Base-by-base conservation (phyloP, 2,113 vertebrate genomes). In the Plotosus lineatus region DNA sequence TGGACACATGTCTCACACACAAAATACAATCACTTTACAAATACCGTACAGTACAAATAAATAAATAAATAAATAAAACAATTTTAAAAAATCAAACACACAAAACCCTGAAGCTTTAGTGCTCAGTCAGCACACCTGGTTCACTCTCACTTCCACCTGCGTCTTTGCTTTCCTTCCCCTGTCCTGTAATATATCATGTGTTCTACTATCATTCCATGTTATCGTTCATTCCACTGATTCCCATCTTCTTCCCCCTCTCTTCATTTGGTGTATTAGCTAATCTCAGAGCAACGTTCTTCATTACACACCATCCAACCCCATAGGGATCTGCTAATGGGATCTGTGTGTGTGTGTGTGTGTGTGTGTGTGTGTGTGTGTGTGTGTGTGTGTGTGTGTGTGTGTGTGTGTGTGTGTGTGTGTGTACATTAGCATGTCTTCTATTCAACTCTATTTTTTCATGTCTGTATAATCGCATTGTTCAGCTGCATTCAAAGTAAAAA, bases 21-120 rank as follows among this genome's bases (percentile, higher is more conserved):
- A 85, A 75, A 84, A 81, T 51, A 78, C 50, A 83, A 84, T 83
- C 83, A 82, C 76, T 86, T 86, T 78, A 79, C n/a, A n/a, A n/a
- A n/a, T n/a, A n/a, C n/a, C n/a, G n/a, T n/a, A n/a, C n/a, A n/a
- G n/a, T n/a, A n/a, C n/a, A n/a, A n/a, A n/a, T n/a, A n/a, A n/a
- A n/a, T n/a, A n/a, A n/a, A n/a, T n/a, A n/a, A n/a, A n/a, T n/a
- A n/a, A n/a, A n/a, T n/a, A n/a, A n/a, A n/a, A n/a, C n/a, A n/a
- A n/a, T n/a, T n/a, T n/a, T n/a, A n/a, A n/a, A n/a, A n/a, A n/a
- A n/a, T n/a, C n/a, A n/a, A n/a, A n/a, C n/a, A n/a, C n/a, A n/a
- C n/a, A n/a, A n/a, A n/a, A n/a, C n/a, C n/a, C n/a, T n/a, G n/a
- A n/a, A n/a, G n/a, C n/a, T n/a, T n/a, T n/a, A n/a, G n/a, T n/a